Evolutionary conservation across 2,797 vertebrate genomes (phyloP).

Genomic region (Anguilla obscura): DNA sequence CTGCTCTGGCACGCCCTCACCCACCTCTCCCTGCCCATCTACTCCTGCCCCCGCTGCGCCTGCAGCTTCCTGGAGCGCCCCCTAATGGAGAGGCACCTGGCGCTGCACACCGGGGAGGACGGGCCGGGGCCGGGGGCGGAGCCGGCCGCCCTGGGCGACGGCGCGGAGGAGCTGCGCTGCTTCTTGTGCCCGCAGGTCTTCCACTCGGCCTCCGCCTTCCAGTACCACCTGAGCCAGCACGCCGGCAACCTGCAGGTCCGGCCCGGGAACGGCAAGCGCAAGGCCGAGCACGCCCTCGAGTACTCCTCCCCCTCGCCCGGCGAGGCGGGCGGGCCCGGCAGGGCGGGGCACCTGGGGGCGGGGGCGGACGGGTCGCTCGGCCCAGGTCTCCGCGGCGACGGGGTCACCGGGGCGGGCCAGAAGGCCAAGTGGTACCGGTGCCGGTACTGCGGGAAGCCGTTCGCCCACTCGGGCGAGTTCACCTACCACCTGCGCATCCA

Average conservation of each 20-base stretch:
- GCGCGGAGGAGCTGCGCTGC: conserved; percentile 79
- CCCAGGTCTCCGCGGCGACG: conserved; percentile 31
- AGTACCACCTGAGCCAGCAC: conserved; percentile 88
- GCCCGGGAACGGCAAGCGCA: conserved; percentile 81
- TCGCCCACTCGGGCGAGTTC: conserved; percentile 98
- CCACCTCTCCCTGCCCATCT: conserved; percentile 83
- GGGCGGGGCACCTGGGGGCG: conserved; percentile 56
- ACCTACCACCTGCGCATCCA: conserved; percentile 97
- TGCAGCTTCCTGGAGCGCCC: conserved; percentile 78
- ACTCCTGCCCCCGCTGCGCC: conserved; percentile 87
- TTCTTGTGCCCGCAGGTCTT: conserved; percentile 89
- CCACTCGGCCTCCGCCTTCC: conserved; percentile 81
- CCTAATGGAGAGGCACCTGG: conserved; percentile 82
- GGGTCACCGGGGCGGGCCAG: conserved; percentile 20
- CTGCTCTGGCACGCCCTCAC: conserved; percentile 90
- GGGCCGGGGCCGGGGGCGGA: conserved; percentile 40
- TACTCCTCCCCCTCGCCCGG: conserved; percentile 60
- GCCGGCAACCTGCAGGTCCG: conserved; percentile 66
- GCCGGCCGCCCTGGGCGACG: conserved; percentile 41
- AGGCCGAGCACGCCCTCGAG: conserved; percentile 75
- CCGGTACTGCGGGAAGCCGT: conserved; percentile 92
- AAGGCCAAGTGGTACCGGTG: conserved; percentile 85
- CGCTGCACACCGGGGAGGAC: conserved; percentile 74
- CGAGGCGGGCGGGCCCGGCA: conserved; percentile 56
- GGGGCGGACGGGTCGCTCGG: conserved; percentile 49